Conservation (phyloP, 2,888 invertebrate species). For the Charanyca ferruginea region DNA sequence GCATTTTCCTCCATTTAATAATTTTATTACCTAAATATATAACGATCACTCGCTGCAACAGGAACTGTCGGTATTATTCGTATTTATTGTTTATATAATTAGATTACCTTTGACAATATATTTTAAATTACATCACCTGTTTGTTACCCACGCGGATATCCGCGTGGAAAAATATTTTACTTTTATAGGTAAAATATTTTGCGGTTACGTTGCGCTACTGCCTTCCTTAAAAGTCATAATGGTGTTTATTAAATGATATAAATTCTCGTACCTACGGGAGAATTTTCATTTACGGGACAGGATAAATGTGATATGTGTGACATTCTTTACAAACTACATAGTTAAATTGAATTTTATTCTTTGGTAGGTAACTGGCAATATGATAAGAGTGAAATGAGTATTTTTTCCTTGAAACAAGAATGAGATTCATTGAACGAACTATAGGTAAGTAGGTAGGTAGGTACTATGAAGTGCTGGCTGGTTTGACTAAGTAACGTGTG, state of each 20-base stretch:
- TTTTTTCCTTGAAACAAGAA: not conserved
- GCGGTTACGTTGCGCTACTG: slow-evolving; percentile 11
- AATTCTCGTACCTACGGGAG: slow-evolving; percentile 70
- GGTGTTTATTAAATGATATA: slow-evolving; percentile 79
- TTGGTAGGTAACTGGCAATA: not conserved
- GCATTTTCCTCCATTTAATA: too few relatives aligned
- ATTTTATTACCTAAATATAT: too few relatives aligned
- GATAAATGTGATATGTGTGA: slow-evolving; percentile 49
- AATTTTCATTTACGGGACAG: slow-evolving; percentile 66
- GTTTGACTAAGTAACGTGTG: too few relatives aligned
- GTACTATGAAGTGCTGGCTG: too few relatives aligned
- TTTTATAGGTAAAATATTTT: slow-evolving; percentile 35
- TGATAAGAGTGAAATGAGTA: not conserved
- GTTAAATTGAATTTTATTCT: slow-evolving; percentile 30
- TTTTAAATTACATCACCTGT: slow-evolving; percentile 5
- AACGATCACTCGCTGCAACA: too few relatives aligned
- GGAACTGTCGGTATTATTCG: too few relatives aligned
- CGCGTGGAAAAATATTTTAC: too few relatives aligned
- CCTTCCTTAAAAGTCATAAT: slow-evolving; percentile 61
- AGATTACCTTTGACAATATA: not conserved
- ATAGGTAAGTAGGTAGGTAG: too few relatives aligned
- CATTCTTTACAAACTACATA: slow-evolving; percentile 32
- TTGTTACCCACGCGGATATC: not conserved
- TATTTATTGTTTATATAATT: too few relatives aligned
- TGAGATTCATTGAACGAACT: slow-evolving; percentile 9